Conservation (phyloP, 2,113 vertebrate genomes). For the Pitta sordida region DNA sequence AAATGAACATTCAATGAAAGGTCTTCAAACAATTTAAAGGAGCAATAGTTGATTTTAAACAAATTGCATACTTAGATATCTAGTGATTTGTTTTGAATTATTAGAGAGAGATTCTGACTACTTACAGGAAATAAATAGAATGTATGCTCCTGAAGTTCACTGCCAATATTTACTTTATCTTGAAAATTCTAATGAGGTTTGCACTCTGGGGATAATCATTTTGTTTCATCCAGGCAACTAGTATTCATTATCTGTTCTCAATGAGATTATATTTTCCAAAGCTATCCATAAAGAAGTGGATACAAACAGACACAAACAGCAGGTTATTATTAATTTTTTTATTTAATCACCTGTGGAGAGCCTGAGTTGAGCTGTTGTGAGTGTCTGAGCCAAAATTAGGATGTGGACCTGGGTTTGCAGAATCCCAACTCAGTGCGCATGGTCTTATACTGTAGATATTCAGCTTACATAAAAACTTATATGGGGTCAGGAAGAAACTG, state of each 20-base stretch:
- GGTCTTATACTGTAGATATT: neutral
- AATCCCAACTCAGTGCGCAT: neutral
- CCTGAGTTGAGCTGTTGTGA: neutral
- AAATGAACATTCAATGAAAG: neutral
- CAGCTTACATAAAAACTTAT: neutral
- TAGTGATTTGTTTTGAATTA: neutral
- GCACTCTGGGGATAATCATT: neutral
- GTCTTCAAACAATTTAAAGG: neutral
- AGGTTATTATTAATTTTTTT: neutral
- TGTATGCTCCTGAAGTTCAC: neutral
- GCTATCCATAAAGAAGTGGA: neutral
- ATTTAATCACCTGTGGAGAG: neutral
- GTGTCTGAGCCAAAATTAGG: neutral
- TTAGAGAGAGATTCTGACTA: neutral
- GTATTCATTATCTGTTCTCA: neutral
- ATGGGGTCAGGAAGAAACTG: neutral
- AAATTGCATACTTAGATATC: neutral
- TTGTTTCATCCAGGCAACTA: neutral
- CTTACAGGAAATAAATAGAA: neutral
- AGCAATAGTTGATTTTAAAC: neutral
- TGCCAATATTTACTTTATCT: neutral
- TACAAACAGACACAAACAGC: neutral
- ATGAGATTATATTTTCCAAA: neutral
- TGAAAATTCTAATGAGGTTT: neutral
- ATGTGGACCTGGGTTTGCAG: neutral